Evolutionary conservation across 2,113 vertebrate genomes (phyloP).

Genomic region (Platichthys flesus): DNA sequence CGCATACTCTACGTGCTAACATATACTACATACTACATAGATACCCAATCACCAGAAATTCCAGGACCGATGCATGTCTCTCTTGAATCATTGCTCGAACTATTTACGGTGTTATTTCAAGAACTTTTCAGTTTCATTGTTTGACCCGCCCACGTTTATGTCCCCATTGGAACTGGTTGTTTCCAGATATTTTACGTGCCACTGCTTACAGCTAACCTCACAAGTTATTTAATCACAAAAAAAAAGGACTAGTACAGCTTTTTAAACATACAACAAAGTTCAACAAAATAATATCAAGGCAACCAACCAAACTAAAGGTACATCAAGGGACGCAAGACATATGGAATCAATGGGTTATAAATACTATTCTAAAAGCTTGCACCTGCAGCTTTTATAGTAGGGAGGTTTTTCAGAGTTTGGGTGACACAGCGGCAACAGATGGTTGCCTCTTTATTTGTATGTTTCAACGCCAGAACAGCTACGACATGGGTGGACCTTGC

Average conservation of each 20-base stretch:
- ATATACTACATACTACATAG: neutral
- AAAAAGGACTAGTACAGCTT: constrained; percentile 12
- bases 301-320: constrained; percentile 18
- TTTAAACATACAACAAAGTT: constrained; percentile 28
- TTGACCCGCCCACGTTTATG: neutral
- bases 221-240: constrained; percentile 27
- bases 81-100: neutral
- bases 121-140: too few species aligned
- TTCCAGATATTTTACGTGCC: neutral
- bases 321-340: constrained; percentile 20
- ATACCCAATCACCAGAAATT: neutral
- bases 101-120: neutral
- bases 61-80: neutral
- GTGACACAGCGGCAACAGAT: neutral
- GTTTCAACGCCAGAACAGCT: constrained; percentile 6
- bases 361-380: neutral
- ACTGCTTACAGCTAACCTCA: constrained; percentile 8
- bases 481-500: constrained; percentile 23
- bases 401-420: constrained; percentile 1
- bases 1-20: neutral
- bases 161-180: neutral
- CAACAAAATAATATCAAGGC: constrained; percentile 6
- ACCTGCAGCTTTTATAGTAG: constrained; percentile 10
- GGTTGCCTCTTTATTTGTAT: neutral
- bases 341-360: neutral